Percentiles rank a stretch among this genome's conserved stretches.
These are phyloP conservation scores for Caenorhabditis auriculariae DNA, from an alignment of 2,888 invertebrate genomes.

Conservation along the genomic window DNA sequence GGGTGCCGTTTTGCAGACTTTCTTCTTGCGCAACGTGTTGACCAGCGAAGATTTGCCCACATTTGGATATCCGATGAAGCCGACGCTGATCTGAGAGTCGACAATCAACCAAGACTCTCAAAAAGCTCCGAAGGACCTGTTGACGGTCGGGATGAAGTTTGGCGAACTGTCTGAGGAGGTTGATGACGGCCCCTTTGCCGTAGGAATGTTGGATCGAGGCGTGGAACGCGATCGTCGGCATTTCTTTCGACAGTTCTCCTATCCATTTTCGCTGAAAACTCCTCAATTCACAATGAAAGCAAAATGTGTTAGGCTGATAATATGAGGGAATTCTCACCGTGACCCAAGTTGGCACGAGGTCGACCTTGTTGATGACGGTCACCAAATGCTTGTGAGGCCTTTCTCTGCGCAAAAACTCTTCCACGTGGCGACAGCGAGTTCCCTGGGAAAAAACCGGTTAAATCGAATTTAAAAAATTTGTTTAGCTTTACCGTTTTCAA, in stretches of 20 bases:
- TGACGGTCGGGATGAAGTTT: slow-evolving; percentile 93
- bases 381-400: slow-evolving; percentile 96
- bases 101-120: neutral
- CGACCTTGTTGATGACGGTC: slow-evolving; percentile 89
- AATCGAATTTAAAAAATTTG: too few species aligned
- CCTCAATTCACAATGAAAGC: neutral
- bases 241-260: slow-evolving; percentile 85
- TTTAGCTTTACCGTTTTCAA: too few species aligned
- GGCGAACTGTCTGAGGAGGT: slow-evolving; percentile 88
- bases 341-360: slow-evolving; percentile 92
- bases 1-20: slow-evolving; percentile 97
- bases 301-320: neutral
- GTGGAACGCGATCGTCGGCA: slow-evolving; percentile 97
- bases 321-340: slow-evolving; percentile 69
- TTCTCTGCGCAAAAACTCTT: slow-evolving; percentile 78
- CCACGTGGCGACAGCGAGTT: slow-evolving; percentile 87
- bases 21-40: slow-evolving; percentile 89
- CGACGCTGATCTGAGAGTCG: slow-evolving; percentile 80
- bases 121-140: slow-evolving; percentile 71
- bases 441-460: too few species aligned
- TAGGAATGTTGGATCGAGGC: slow-evolving; percentile 98
- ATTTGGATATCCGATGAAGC: slow-evolving; percentile 98
- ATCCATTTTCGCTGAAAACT: slow-evolving; percentile 82
- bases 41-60: slow-evolving; percentile 98
- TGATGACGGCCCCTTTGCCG: slow-evolving; percentile 94